Conservation (phyloP, 2,888 invertebrate species). For the Drosophila ustulata region DNA sequence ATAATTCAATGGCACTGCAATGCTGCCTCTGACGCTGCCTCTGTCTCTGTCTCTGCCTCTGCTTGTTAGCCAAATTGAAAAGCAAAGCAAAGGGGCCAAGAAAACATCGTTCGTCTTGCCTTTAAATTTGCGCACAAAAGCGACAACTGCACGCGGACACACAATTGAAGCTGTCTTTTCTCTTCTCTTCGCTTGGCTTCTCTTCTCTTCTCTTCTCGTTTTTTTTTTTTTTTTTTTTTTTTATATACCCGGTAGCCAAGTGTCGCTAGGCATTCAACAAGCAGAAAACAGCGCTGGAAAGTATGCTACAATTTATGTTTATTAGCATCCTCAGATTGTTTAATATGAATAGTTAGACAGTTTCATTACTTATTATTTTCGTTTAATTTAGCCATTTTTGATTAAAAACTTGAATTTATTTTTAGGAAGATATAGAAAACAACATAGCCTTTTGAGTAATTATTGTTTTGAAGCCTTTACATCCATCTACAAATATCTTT, state of each 20-base stretch:
- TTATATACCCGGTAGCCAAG: neutral
- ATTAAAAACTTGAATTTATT: too few species aligned
- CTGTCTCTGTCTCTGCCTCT: neutral
- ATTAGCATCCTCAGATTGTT: too few species aligned
- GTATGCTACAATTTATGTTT: too few species aligned
- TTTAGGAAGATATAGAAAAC: too few species aligned
- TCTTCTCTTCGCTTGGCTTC: slow-evolving; percentile 1
- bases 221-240: neutral
- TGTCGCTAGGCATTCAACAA: neutral
- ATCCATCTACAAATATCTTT: too few species aligned
- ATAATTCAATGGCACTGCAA: slow-evolving; percentile 73
- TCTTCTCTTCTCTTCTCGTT: slow-evolving; percentile 3
- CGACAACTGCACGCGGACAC: slow-evolving; percentile 2
- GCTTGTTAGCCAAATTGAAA: slow-evolving; percentile 61
- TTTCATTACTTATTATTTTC: too few species aligned
- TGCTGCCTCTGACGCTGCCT: slow-evolving; percentile 43
- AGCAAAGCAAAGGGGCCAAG: slow-evolving; percentile 19
- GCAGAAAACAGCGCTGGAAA: too few species aligned
- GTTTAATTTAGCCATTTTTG: too few species aligned
- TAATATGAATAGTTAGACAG: too few species aligned
- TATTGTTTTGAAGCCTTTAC: too few species aligned
- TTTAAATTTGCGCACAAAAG: slow-evolving; percentile 33
- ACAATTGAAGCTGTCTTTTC: neutral
- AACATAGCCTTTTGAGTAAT: too few species aligned
- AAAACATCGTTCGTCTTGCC: slow-evolving; percentile 8